phyloP scores from a whole-genome alignment of 2,888 invertebrate species.

The Marronus borbonicus region DNA sequence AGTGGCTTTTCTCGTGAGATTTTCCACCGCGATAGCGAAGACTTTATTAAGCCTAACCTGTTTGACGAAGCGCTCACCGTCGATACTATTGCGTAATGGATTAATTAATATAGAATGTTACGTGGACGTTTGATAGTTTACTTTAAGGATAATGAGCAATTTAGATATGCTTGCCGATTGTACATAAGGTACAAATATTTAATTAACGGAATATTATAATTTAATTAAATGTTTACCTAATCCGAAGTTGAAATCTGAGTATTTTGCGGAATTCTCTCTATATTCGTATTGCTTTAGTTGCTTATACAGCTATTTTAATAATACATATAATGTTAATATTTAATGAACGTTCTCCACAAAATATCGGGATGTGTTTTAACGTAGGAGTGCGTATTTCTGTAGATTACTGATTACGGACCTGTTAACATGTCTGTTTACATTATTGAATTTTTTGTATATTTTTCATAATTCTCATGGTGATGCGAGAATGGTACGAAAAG shows the following conservation, averaged over 20 bases:
- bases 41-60: neutral
- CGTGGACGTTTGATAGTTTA: constrained; percentile 23
- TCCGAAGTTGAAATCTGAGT: neutral
- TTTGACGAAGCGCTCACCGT: constrained; percentile 21
- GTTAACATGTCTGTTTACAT: no score
- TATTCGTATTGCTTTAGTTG: neutral
- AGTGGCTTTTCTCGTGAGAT: constrained; percentile 31
- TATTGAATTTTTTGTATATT: no score
- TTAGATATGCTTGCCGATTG: constrained; percentile 31
- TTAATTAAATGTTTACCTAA: neutral
- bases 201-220: constrained; percentile 21
- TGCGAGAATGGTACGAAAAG: no score
- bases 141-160: constrained; percentile 32
- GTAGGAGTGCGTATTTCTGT: no score
- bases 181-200: constrained; percentile 17
- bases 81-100: constrained; percentile 27
- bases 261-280: neutral
- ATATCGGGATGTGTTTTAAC: no score
- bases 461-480: no score
- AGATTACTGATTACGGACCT: no score
- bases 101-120: constrained; percentile 32
- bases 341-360: no score
- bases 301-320: no score
- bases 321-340: no score
- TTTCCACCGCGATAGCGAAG: constrained; percentile 17